Evolutionary conservation across 1,140 invertebrate genomes (phyloP), one percentile per base, ranked within the genome.

Genomic region (Aphaenogaster floridana): DNA sequence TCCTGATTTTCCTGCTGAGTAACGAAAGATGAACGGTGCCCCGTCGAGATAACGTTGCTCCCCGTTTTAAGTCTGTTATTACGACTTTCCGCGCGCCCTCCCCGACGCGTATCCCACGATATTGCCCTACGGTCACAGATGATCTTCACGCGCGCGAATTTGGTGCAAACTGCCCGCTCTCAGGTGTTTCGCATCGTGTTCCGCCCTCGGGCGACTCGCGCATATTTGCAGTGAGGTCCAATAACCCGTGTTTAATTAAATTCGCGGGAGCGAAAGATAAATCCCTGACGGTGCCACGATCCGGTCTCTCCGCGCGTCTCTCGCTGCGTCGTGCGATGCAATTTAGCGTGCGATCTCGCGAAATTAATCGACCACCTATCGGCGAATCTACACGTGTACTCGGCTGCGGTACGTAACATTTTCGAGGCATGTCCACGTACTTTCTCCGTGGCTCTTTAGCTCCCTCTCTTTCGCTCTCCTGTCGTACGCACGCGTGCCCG

Each of bases 381-480:
- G 86, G 21, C 76, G 61, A 61, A 93, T 93, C 90, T 94, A 93
- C 92, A 92, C 91, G 92, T 92, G 93, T 93, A 86, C 88, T 86
- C 52, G 48, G 39, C 61, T 74, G 79, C 36, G 42, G n/a, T 57
- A 83, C 28, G 79, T 88, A 88, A 91, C 88, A 64, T 91, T 92
- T 88, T 72, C 91, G 86, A 87, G 71, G 78, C 91, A 87, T 87
- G 91, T 90, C 54, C 86, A 52, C 64, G 78, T 84, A 88, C 71
- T 92, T 90, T 92, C 91, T 39, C 86, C 81, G 77, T 87, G 91
- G 80, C 52, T 48, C 15, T 21, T 21, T 61, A 28, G 28, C 39
- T 36, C 13, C 57, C 42, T 57, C 21, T 50, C 42, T 57, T 15
- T 76, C 48, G 36, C 79, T 59, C 39, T 69, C 17, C 57, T 36